Evolutionary conservation across 2,888 invertebrate genomes (phyloP), one percentile per base, ranked within the genome.

Genomic region (Ornithoptera alexandrae): DNA sequence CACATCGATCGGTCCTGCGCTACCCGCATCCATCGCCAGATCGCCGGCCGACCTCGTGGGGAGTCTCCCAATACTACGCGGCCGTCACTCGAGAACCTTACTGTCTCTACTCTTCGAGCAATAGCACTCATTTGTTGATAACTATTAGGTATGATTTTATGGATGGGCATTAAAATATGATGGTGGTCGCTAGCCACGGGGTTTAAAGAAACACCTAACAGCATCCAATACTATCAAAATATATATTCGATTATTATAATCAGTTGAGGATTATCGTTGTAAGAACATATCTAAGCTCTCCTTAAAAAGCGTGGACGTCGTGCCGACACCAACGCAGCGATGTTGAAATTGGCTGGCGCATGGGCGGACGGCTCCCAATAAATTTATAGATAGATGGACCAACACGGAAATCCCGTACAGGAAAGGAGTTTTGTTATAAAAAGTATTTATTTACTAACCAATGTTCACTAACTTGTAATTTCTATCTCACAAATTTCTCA

Each of bases 341-440:
- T 42, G 22, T 8, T 30, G 22, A 57, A 39, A 36, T 8, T 56
- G 18, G 18, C 50, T 22, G 39, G 12, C 42, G 68, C 58, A 68
- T 68, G 68, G 67, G 68, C 68, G 68, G 68, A 63, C 67, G 39
- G 20, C 68, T 62, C 46, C 58, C 1, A 61, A 6, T 39, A 58
- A 62, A 68, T 59, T 56, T 62, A 67, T 63, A 63, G 46, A 22
- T 3, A 18, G 62, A 63, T 36, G 56, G 30, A 50, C 22, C 17
- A 64, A 50, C 58, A 63, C 22, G 57, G 68, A 36, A 63, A 63
- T 50, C 58, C 58, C 58, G 46, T 3, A 39, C 39, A 20, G 22
- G 18, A 67, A 67, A 67, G 36, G 53, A 56, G 7, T 18, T 53
- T 53, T n/a, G 7, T 53, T 12, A 18, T 53, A 18, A n/a, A 53